Percentiles rank a stretch among this genome's conserved stretches.
phyloP scores from a whole-genome alignment of 2,888 invertebrate species.

The Chymomyza amoena region DNA sequence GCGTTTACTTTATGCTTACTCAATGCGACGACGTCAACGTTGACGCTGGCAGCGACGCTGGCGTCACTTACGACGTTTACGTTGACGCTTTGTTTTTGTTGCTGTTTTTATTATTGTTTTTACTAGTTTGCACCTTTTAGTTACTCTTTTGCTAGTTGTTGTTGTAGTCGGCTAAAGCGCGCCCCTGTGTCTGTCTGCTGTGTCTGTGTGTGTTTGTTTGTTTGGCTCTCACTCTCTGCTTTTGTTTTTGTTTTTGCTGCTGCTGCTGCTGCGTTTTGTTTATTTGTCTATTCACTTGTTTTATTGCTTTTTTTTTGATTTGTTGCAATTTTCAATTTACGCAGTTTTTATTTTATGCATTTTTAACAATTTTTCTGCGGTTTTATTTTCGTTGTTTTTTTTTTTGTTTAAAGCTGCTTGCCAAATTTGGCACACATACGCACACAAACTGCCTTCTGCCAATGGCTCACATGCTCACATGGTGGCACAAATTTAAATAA shows the following conservation, averaged over 20 bases:
- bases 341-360: not conserved
- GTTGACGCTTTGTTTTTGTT: slow-evolving; percentile 9
- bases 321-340: slow-evolving; percentile 40
- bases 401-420: not conserved
- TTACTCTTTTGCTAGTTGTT: slow-evolving; percentile 22
- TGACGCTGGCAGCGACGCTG: not conserved
- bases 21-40: not conserved
- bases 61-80: not conserved
- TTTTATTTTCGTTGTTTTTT: not conserved
- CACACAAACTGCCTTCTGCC: not conserved
- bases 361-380: not conserved
- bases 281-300: slow-evolving; percentile 67
- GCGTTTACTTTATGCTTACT: no score
- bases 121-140: slow-evolving; percentile 53
- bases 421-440: not conserved
- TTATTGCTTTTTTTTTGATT: not conserved
- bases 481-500: not conserved
- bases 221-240: slow-evolving; percentile 18
- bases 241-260: slow-evolving; percentile 3
- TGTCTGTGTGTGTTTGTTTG: slow-evolving; percentile 16
- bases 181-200: slow-evolving; percentile 15
- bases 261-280: slow-evolving; percentile 56
- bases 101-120: slow-evolving; percentile 20
- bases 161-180: not conserved
- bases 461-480: not conserved